Evolutionary conservation across 2,113 vertebrate genomes (phyloP).

Genomic region (Chelonoidis abingdonii): DNA sequence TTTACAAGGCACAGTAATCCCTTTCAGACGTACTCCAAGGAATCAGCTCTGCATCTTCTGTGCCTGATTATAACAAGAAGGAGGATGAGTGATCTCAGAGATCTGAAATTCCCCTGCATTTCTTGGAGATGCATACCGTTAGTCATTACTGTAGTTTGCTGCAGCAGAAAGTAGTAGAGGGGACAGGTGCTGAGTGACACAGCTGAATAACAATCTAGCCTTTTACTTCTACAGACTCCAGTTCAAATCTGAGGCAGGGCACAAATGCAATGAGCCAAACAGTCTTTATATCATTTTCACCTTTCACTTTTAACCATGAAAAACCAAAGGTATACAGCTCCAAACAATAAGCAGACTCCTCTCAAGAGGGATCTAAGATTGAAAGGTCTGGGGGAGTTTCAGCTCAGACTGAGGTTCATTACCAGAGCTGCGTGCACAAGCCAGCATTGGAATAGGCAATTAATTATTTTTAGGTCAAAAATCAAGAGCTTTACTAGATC

Average conservation of each 20-base stretch:
- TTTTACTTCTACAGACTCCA: not conserved
- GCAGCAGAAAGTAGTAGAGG: not conserved
- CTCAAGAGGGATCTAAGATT: not conserved
- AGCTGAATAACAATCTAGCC: not conserved
- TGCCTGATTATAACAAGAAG: not conserved
- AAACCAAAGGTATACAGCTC: not conserved
- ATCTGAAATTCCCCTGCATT: not conserved
- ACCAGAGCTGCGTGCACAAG: not conserved
- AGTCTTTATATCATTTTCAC: not conserved
- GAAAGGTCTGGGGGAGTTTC: not conserved
- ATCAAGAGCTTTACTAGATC: not conserved
- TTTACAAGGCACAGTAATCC: constrained; percentile 42
- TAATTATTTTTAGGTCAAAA: not conserved
- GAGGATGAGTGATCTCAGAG: not conserved
- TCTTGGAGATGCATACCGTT: not conserved
- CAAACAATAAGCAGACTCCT: not conserved
- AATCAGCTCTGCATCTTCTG: not conserved
- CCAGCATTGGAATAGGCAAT: not conserved
- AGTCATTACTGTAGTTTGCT: not conserved
- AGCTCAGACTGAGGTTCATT: not conserved
- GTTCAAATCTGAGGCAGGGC: not conserved
- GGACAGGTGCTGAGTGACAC: not conserved
- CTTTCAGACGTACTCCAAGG: constrained; percentile 37
- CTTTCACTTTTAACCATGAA: not conserved
- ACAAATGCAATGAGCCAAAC: not conserved